Percentiles rank a stretch among this genome's conserved stretches.
Conservation (phyloP, 2,797 vertebrate species). For the Brachyrhaphis roseni region DNA sequence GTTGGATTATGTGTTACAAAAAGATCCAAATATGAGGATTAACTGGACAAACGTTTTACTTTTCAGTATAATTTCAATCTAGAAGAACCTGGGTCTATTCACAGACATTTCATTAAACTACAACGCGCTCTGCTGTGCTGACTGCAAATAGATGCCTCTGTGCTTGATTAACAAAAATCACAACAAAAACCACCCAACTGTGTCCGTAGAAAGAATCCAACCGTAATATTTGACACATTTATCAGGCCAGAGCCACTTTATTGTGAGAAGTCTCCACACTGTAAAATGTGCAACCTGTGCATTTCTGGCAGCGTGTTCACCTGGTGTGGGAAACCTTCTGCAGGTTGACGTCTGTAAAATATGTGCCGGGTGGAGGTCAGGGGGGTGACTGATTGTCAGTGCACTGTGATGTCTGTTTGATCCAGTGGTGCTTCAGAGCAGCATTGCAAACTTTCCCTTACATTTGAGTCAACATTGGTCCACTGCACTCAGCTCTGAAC, state of each 20-base stretch:
- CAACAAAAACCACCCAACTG: constrained; percentile 15
- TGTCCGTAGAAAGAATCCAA: constrained; percentile 10
- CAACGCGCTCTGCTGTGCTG: background rate
- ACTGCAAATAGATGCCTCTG: background rate
- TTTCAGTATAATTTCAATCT: background rate
- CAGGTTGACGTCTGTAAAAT: constrained; percentile 29
- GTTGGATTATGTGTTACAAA: background rate
- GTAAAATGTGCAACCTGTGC: constrained; percentile 4
- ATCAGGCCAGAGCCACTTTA: constrained; percentile 17
- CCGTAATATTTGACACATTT: background rate
- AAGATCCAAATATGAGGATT: background rate
- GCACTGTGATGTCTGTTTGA: constrained; percentile 61
- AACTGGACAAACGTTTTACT: background rate
- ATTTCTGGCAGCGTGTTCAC: background rate
- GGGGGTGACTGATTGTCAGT: constrained; percentile 84
- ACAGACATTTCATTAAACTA: background rate
- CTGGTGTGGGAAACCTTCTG: constrained; percentile 21
- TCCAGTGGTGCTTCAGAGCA: constrained; percentile 67
- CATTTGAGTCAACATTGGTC: constrained; percentile 84
- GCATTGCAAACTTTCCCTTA: constrained; percentile 87
- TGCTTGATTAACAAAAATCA: constrained; percentile 13
- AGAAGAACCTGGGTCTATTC: background rate
- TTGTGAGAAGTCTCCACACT: constrained; percentile 13
- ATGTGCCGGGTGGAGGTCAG: constrained; percentile 44
- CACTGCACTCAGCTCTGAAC: constrained; percentile 83